Percentiles rank a stretch among this genome's conserved stretches.
Evolutionary conservation across 2,888 invertebrate species (phyloP).

Genomic region (Chydorus sphaericus): DNA sequence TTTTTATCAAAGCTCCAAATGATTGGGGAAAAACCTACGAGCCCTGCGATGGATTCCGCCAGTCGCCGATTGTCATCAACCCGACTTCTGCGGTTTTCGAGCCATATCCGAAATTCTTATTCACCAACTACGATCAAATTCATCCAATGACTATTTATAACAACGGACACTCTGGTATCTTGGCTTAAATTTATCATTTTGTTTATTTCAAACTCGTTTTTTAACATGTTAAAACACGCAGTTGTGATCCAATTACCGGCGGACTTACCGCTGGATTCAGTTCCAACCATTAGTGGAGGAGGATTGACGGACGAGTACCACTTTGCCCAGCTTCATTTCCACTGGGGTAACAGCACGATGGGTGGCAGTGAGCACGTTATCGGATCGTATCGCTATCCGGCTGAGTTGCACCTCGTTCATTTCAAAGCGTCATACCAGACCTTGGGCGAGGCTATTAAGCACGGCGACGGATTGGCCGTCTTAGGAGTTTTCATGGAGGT

Average conservation of each 20-base stretch:
- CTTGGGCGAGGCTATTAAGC: conserved; percentile 35
- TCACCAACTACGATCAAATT: background rate
- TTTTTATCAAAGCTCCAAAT: background rate
- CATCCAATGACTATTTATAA: background rate
- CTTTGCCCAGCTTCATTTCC: conserved; percentile 63
- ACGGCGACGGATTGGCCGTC: conserved; percentile 45
- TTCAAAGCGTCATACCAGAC: conserved; percentile 41
- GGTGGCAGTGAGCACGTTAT: conserved; percentile 65
- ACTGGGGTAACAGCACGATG: conserved; percentile 63
- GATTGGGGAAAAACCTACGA: background rate
- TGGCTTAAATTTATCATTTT: background rate
- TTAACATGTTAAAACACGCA: no score
- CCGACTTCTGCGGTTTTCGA: background rate
- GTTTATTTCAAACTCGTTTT: background rate
- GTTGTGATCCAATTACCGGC: background rate
- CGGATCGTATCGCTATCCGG: conserved; percentile 39
- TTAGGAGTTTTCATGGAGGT: no score
- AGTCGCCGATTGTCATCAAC: background rate
- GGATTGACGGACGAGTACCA: conserved; percentile 44
- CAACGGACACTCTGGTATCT: background rate
- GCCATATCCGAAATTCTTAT: background rate
- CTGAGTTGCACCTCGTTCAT: conserved; percentile 66
- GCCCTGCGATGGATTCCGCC: background rate
- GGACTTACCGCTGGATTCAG: conserved; percentile 16
- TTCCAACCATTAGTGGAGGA: conserved; percentile 33